These are phyloP conservation scores for Ataeniobius toweri DNA, from an alignment of 2,797 vertebrate genomes.

Conservation along the genomic window DNA sequence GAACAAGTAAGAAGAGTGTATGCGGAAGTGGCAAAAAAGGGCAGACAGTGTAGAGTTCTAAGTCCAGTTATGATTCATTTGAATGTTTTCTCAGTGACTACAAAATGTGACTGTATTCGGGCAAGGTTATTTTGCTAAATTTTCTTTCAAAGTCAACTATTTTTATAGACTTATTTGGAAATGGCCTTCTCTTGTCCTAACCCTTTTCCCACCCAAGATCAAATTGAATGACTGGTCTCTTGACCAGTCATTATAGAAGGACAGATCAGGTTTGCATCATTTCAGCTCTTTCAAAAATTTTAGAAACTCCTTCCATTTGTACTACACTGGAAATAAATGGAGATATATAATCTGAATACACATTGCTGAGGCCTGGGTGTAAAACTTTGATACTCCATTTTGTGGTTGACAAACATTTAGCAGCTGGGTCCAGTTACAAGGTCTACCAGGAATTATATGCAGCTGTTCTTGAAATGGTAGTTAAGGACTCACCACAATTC, in stretches of 20 bases:
- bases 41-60: background rate
- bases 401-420: background rate
- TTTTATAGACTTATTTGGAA: background rate
- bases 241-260: background rate
- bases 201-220: background rate
- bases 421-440: slow-evolving; percentile 1
- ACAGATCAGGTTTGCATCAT: background rate
- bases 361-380: background rate
- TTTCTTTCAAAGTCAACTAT: background rate
- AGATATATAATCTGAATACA: background rate
- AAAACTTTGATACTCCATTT: background rate
- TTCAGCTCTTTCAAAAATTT: background rate
- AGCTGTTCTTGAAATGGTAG: background rate
- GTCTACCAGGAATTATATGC: background rate
- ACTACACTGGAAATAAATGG: background rate
- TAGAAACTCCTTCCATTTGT: background rate
- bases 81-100: too few relatives aligned
- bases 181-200: background rate
- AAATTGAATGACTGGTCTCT: background rate
- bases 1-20: background rate
- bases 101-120: background rate
- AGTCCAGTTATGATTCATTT: too few relatives aligned
- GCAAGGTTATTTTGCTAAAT: background rate
- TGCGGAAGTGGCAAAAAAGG: background rate
- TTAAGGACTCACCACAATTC: background rate